These are phyloP conservation scores for Babyrousa celebensis DNA, from an alignment of 2,797 vertebrate species.

Conservation along the genomic window DNA sequence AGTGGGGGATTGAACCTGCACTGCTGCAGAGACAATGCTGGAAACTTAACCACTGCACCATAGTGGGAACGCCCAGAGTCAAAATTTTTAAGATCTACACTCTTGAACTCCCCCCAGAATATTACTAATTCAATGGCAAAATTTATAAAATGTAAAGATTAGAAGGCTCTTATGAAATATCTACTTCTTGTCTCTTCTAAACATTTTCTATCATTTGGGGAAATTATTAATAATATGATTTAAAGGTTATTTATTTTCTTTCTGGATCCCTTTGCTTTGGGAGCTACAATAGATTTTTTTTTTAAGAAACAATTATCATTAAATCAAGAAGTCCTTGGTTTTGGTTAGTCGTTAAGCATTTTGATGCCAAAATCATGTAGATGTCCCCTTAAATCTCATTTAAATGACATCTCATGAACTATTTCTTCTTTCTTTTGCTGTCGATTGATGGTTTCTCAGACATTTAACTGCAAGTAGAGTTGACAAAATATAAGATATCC, in stretches of 20 bases:
- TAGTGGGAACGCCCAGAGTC: background rate
- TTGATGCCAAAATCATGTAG: background rate
- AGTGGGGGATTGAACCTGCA: too few relatives aligned
- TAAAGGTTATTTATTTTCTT: conserved; percentile 17
- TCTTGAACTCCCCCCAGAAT: background rate
- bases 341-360: background rate
- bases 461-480: background rate
- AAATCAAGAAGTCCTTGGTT: conserved; percentile 23
- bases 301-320: background rate
- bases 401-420: background rate
- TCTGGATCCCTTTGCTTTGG: background rate
- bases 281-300: background rate
- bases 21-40: too few relatives aligned
- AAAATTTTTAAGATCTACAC: background rate
- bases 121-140: background rate
- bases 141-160: background rate
- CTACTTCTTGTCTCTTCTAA: background rate
- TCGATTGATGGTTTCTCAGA: background rate
- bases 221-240: conserved; percentile 25
- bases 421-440: background rate
- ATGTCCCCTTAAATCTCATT: background rate
- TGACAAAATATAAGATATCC: background rate
- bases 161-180: background rate
- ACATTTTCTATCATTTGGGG: background rate
- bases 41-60: too few relatives aligned